phyloP scores from a whole-genome alignment of 2,797 vertebrate species.

The Sebastes iracundus region DNA sequence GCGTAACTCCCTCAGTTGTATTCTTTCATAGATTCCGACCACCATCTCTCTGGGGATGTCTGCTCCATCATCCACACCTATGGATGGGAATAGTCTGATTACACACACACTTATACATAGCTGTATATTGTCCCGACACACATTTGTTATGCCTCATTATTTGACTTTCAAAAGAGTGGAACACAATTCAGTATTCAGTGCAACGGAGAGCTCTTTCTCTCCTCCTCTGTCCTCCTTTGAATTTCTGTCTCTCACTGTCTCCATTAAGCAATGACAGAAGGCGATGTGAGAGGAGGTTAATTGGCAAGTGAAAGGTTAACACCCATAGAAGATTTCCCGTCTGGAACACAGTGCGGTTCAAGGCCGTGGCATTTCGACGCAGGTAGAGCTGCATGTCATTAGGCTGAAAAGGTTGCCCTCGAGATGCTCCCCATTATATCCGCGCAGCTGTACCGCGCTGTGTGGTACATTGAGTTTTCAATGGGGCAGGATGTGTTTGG shows the following conservation, averaged over 20 bases:
- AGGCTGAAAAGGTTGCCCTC: conserved; percentile 56
- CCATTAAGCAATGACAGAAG: conserved; percentile 39
- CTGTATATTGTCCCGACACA: background rate
- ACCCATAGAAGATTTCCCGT: conserved; percentile 19
- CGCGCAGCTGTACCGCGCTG: conserved; percentile 33
- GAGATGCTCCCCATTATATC: conserved; percentile 48
- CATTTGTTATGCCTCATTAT: background rate
- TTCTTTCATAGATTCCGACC: conserved; percentile 97
- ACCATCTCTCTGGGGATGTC: conserved; percentile 98
- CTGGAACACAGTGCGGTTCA: conserved; percentile 26
- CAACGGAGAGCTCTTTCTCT: background rate
- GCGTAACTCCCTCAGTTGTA: conserved; percentile 95
- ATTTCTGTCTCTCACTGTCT: conserved; percentile 27
- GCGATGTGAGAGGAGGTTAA: conserved; percentile 47
- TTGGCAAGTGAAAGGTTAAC: conserved; percentile 48
- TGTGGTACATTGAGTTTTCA: conserved; percentile 55
- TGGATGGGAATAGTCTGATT: background rate
- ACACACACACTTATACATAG: background rate
- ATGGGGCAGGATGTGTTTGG: conserved; percentile 51
- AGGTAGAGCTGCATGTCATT: conserved; percentile 52
- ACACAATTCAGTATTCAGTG: background rate
- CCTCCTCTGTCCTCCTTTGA: background rate
- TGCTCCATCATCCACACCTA: conserved; percentile 96
- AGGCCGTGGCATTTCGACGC: conserved; percentile 37
- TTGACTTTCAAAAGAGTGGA: background rate